These are phyloP conservation scores for Artibeus jamaicensis DNA, from an alignment of 2,797 vertebrate genomes.

Conservation along the genomic window DNA sequence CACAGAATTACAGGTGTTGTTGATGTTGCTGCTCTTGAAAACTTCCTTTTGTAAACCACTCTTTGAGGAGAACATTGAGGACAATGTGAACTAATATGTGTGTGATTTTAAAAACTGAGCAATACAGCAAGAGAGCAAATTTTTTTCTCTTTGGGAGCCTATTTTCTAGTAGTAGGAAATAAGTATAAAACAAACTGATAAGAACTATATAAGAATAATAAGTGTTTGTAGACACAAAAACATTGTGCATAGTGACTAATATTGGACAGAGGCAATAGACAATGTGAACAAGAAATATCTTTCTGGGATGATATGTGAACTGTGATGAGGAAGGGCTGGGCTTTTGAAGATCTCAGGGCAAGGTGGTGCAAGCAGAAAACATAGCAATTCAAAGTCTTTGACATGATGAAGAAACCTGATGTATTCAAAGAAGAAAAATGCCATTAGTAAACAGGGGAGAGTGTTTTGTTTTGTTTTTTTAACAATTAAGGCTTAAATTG, in stretches of 20 bases:
- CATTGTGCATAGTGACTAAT: neutral
- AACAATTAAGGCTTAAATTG: neutral
- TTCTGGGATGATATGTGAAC: neutral
- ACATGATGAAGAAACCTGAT: neutral
- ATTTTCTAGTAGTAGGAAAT: constrained; percentile 1
- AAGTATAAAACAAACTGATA: neutral
- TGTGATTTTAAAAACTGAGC: neutral
- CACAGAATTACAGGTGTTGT: neutral
- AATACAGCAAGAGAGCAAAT: neutral
- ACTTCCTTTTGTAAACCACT: neutral
- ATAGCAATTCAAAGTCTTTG: neutral
- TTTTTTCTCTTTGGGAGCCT: neutral
- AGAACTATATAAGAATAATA: constrained; percentile 4
- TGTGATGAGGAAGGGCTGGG: neutral
- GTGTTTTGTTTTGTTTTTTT: neutral
- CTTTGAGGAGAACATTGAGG: neutral
- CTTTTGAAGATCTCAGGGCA: neutral
- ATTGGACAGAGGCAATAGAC: neutral
- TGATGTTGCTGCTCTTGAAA: neutral
- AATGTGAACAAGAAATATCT: neutral
- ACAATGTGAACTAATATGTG: neutral
- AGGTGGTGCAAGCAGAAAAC: neutral
- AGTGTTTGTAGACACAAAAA: neutral
- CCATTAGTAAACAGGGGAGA: neutral
- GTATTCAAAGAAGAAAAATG: neutral